Base-by-base conservation (phyloP, 2,797 vertebrate species). In the Ptychobarbus kaznakovi region DNA sequence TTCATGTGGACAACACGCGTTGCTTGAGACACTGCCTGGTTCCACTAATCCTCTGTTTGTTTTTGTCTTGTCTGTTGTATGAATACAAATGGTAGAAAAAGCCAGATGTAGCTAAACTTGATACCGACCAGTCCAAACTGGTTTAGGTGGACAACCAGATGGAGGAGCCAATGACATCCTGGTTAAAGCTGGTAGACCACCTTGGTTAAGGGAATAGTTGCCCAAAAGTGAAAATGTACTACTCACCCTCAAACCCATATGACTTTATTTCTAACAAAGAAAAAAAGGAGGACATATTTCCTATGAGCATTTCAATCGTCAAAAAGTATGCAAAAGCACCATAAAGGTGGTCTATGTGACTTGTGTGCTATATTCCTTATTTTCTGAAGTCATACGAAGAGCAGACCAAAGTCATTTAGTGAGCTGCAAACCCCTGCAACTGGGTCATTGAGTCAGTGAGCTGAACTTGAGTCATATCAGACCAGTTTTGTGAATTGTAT, bases 1-100 rank as follows among this genome's bases (percentile, higher is more conserved):
- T 46, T 28, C 25, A 11, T 51, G 8, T 6, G 35, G 51, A 13
- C 4, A 42, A 1, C 13, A 25, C 15, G 0, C 1, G 1, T 38
- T 25, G n/a, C 38, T 42, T 70, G 25, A 66, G 18, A 70, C 49
- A 63, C 42, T 32, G 11, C 25, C n/a, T 56, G 15, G 16, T 61
- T 28, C 53, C 3, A 44, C 51, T 58, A 58, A 58, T 49, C 16
- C 35, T 49, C 28, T 69, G 49, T 22, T 35, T 58, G 68, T 56
- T 72, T 56, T 42, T 70, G 38, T 82, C 56, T 75, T 74, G 56
- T 63, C 70, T 74, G n/a, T 80, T 80, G 16, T 22, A 65, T 25
- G 10, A 15, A 38, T 75, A 51, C 0, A 51, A 74, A 10, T 38
- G 11, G 1, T 35, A 22, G 11, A 18, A 53, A 51, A 75, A 9